phyloP scores from a whole-genome alignment of 2,797 vertebrate genomes.

The Lepus townsendii region DNA sequence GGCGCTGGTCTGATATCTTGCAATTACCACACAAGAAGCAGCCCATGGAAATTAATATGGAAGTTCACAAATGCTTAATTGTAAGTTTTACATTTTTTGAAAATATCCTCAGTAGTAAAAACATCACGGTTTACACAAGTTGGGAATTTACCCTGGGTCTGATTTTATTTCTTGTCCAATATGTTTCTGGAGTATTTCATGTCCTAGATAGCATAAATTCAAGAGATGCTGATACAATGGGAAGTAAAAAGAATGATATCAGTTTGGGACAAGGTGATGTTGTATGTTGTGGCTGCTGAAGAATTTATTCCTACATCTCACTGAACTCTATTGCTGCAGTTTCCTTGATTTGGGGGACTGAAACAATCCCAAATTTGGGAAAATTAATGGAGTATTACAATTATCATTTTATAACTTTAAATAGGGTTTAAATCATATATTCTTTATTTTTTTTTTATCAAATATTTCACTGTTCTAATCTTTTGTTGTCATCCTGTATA shows the following conservation, averaged over 20 bases:
- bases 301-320: neutral
- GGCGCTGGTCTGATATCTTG: constrained; percentile 55
- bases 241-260: neutral
- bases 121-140: neutral
- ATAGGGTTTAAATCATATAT: neutral
- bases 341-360: neutral
- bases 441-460: neutral
- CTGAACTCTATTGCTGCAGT: neutral
- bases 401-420: constrained; percentile 4
- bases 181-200: neutral
- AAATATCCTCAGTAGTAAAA: constrained; percentile 3
- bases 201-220: neutral
- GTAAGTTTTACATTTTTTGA: constrained; percentile 1
- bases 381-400: neutral
- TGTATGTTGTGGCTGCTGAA: neutral
- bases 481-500: neutral
- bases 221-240: neutral
- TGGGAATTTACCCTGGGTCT: neutral
- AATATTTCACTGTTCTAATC: neutral
- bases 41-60: neutral
- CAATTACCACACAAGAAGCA: constrained; percentile 47
- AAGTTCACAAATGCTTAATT: neutral
- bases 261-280: neutral
- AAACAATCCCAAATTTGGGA: neutral
- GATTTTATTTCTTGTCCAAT: neutral